Evolutionary conservation across 35 echinoderm and acorn worm genomes (phyloP), one percentile per base, ranked within the genome.

Genomic region (Ophiothrix spiculata): DNA sequence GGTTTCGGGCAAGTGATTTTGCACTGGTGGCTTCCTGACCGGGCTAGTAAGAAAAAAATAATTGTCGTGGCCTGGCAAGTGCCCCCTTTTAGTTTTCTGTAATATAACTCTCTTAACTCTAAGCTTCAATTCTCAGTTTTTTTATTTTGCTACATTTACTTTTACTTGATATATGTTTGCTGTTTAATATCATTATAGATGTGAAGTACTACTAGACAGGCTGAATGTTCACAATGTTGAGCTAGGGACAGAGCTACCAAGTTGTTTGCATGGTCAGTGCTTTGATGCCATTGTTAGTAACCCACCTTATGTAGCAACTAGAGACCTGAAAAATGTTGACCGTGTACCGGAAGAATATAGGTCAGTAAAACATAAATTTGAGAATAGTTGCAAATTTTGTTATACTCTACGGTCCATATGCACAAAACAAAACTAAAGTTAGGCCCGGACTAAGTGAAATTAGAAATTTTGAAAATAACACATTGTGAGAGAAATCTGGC

Each of bases 201-300:
- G 94, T 19, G 77, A 82, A 38, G 77, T 56, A 75, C 39, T 92
- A 31, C 37, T 69, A 28, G 49, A 92, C 31, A 84, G 94, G 23
- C 77, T 97, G 21, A 45, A 29, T 8, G 45, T 84, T 35, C 80
- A 92, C 69, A 83, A 88, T 17, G 35, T 46, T 69, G 19, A 38
- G 11, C 35, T 84, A 12, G 56, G 31, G 49, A 37, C 37, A 1
- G 21, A 86, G 29, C 35, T 77, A 29, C 78, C 88, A 19, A 15
- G 40, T 1, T 82, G 63, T 56, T 41, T 90, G 1, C 12, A 76
- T 25, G 40, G 29, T 16, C 41, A 39, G 0, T 36, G 56, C 0
- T 92, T 81, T 92, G 94, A 97, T 90, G 77, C 79, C 78, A 97
- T 97, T 80, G 86, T 92, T 64, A 97, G 94, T 73, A 97, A 97